These are phyloP conservation scores for Decapterus maruadsi DNA, from an alignment of 2,797 vertebrate species.

Conservation along the genomic window DNA sequence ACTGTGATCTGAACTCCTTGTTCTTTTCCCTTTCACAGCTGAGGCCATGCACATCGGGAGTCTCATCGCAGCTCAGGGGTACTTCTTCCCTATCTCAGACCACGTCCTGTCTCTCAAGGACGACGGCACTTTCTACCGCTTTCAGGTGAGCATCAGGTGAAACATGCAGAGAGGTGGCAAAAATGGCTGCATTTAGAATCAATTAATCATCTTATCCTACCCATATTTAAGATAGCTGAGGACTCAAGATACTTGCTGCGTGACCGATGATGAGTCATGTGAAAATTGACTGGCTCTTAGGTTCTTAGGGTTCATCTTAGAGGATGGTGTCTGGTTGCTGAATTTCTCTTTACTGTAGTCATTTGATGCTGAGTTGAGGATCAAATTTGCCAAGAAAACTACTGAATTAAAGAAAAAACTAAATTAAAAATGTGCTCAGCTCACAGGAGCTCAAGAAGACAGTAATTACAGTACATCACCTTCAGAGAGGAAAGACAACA, in stretches of 20 bases:
- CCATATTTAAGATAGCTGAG: not conserved
- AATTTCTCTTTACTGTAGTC: not conserved
- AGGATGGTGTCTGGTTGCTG: not conserved
- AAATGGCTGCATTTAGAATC: not conserved
- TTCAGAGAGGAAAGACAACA: not conserved
- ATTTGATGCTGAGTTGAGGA: slow-evolving; percentile 1
- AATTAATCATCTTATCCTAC: not conserved
- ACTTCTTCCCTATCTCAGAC: slow-evolving; percentile 98
- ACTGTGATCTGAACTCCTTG: not conserved
- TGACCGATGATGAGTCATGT: not conserved
- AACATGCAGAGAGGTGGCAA: not conserved
- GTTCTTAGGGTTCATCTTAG: not conserved
- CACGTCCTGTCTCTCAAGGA: slow-evolving; percentile 97
- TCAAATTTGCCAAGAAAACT: slow-evolving; percentile 15
- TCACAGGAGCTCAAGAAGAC: not conserved
- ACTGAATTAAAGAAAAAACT: not conserved
- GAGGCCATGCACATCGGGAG: slow-evolving; percentile 98
- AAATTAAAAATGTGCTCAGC: not conserved
- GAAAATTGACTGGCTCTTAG: not conserved
- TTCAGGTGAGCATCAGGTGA: slow-evolving; percentile 89
- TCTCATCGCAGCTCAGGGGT: slow-evolving; percentile 96
- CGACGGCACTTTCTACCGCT: slow-evolving; percentile 96
- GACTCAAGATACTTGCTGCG: not conserved
- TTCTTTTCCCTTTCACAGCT: slow-evolving; percentile 78
- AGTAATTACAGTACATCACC: not conserved